Evolutionary conservation across 2,797 vertebrate genomes (phyloP), one percentile per base, ranked within the genome.

Genomic region (Pangasius mekongensis): DNA sequence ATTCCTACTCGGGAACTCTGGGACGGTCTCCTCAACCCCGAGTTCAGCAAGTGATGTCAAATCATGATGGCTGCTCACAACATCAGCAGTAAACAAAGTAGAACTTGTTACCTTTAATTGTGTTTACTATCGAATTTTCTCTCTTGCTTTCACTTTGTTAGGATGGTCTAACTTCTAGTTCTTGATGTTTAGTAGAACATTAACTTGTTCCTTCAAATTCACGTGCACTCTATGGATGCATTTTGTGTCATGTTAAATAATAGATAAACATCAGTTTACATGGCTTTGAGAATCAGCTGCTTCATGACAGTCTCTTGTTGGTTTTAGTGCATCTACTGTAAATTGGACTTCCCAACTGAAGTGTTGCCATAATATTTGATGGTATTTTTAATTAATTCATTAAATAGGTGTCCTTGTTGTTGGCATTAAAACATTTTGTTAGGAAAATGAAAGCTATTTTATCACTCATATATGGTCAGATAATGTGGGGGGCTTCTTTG

Each of bases 381-480:
- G 8, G n/a, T 60, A 60, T 73, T 67, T 80, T 9, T 7, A 18
- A 36, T 80, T 36, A 0, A 58, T 33, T 39, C 1, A 24, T 60
- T 60, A 81, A 81, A 60, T 60, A 43, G 22, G 62, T 33, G 24
- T 73, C 30, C 33, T 54, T 54, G 24, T 62, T 27, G 64, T 82
- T 83, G n/a, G 1, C 30, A 67, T 77, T 54, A 24, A 69, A 67
- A 36, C 54, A 27, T 60, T 20, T 69, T 77, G 47, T 58, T 36
- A 54, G 43, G 33, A 82, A 78, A 66, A 71, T 39, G 10, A 56
- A 56, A 87, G 43, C 43, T 87, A 43, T 74, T 69, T 77, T 36
- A 56, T 43, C 49, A 56, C 84, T 76, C 49, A 54, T n/a, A 74
- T 30, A 24, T 54, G 43, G 60, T 86, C 67, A 85, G 60, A 54